Percentiles rank a stretch among this genome's conserved stretches.
Evolutionary conservation across 1,140 invertebrate species (phyloP).

Genomic region (Pseudomyrmex dendroicus): DNA sequence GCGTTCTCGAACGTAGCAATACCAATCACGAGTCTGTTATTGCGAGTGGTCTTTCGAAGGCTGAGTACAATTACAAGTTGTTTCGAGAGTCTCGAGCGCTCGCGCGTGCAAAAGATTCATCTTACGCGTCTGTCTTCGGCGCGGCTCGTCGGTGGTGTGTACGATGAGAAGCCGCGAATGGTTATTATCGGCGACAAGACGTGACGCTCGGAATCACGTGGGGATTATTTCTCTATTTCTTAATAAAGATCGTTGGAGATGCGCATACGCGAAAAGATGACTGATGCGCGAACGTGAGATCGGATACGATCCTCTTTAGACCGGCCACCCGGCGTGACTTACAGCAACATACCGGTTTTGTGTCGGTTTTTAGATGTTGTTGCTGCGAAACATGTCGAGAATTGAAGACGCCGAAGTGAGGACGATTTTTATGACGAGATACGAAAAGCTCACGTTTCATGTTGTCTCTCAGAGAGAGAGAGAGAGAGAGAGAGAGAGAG

Average conservation of each 20-base stretch:
- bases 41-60: slow-evolving; percentile 64
- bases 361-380: slow-evolving; percentile 9
- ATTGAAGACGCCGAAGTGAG: slow-evolving; percentile 5
- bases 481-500: no score
- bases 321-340: slow-evolving; percentile 33
- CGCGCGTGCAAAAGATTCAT: slow-evolving; percentile 10
- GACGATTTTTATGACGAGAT: slow-evolving; percentile 17
- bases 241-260: slow-evolving; percentile 41
- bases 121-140: slow-evolving; percentile 13
- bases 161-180: slow-evolving; percentile 19
- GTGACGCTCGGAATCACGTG: neutral
- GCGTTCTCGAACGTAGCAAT: slow-evolving; percentile 56
- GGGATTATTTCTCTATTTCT: slow-evolving; percentile 13
- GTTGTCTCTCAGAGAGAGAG: neutral
- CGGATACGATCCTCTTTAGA: slow-evolving; percentile 36
- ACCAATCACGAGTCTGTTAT: slow-evolving; percentile 62
- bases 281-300: slow-evolving; percentile 31
- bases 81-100: slow-evolving; percentile 18
- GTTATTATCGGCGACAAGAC: slow-evolving; percentile 15
- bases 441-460: slow-evolving; percentile 33
- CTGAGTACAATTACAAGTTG: slow-evolving; percentile 65
- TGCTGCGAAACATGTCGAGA: slow-evolving; percentile 16
- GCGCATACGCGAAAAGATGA: neutral
- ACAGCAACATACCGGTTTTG: slow-evolving; percentile 40
- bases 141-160: slow-evolving; percentile 7